These are phyloP conservation scores for Gymnobelideus leadbeateri DNA, from an alignment of 2,113 vertebrate genomes.

Conservation along the genomic window DNA sequence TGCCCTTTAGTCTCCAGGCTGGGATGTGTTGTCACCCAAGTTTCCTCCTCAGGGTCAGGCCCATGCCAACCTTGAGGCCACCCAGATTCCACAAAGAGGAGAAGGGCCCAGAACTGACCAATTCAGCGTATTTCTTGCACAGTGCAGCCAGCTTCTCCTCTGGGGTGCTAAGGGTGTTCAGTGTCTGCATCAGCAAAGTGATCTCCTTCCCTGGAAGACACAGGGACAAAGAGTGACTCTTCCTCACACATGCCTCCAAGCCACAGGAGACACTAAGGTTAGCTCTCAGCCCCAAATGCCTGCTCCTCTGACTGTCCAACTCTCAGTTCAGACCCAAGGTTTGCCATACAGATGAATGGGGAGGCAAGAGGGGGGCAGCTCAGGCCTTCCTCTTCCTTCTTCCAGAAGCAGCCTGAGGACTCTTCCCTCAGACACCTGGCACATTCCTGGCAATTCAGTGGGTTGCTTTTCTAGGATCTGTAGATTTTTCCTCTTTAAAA, in stretches of 20 bases:
- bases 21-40: background rate
- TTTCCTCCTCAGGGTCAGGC: background rate
- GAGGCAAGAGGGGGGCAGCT: background rate
- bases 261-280: background rate
- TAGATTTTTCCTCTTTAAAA: background rate
- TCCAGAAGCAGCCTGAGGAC: too few species aligned
- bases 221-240: background rate
- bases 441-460: background rate
- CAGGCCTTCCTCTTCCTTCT: background rate
- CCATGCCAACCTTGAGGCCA: background rate
- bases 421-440: background rate
- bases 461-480: background rate
- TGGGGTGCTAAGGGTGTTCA: constrained; percentile 97
- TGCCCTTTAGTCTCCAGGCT: background rate
- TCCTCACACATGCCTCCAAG: background rate
- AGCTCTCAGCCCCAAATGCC: background rate
- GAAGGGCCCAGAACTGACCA: constrained; percentile 87
- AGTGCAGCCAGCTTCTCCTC: constrained; percentile 96
- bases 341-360: background rate
- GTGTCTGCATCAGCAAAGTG: constrained; percentile 97
- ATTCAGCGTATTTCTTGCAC: constrained; percentile 99
- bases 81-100: background rate
- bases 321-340: background rate
- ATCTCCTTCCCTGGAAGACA: constrained; percentile 94
- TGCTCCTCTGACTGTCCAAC: background rate